Evolutionary conservation across 2,888 invertebrate genomes (phyloP).

Genomic region (Gymnoscelis rufifasciata): DNA sequence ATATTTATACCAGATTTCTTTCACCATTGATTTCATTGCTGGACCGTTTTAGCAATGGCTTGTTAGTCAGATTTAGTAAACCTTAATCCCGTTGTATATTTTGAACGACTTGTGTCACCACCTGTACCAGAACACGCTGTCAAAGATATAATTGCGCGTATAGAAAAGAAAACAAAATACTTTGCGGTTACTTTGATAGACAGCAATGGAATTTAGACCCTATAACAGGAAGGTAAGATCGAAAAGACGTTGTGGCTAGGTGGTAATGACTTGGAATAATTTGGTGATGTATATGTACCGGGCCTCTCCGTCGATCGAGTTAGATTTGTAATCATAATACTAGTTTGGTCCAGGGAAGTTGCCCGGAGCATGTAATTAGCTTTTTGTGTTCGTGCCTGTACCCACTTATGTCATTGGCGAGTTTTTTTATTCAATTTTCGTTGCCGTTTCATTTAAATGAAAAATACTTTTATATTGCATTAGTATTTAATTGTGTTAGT

Average conservation of each 20-base stretch:
- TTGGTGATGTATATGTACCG: constrained; percentile 53
- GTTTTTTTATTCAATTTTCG: constrained; percentile 1
- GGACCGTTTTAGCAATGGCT: too few species aligned
- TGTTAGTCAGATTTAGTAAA: too few species aligned
- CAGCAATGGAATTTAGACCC: constrained; percentile 33
- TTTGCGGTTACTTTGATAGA: constrained; percentile 37
- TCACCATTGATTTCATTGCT: too few species aligned
- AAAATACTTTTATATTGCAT: neutral
- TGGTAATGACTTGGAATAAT: constrained; percentile 36
- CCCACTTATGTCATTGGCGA: constrained; percentile 7
- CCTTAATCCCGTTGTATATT: constrained; percentile 9
- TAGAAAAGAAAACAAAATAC: constrained; percentile 57
- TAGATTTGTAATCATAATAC: constrained; percentile 64
- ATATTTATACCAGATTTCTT: too few species aligned
- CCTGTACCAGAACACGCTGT: constrained; percentile 66
- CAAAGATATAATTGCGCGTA: constrained; percentile 74
- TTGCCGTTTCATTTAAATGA: neutral
- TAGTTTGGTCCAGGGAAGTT: constrained; percentile 60
- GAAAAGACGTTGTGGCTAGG: constrained; percentile 26
- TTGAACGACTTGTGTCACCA: constrained; percentile 43
- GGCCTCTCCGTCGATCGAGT: constrained; percentile 67
- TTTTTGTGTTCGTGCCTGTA: constrained; percentile 43
- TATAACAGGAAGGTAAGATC: constrained; percentile 30
- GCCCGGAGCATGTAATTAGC: constrained; percentile 52
- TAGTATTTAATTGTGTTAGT: too few species aligned